These are phyloP conservation scores for Chelon labrosus DNA, from an alignment of 2,797 vertebrate genomes.

Conservation along the genomic window DNA sequence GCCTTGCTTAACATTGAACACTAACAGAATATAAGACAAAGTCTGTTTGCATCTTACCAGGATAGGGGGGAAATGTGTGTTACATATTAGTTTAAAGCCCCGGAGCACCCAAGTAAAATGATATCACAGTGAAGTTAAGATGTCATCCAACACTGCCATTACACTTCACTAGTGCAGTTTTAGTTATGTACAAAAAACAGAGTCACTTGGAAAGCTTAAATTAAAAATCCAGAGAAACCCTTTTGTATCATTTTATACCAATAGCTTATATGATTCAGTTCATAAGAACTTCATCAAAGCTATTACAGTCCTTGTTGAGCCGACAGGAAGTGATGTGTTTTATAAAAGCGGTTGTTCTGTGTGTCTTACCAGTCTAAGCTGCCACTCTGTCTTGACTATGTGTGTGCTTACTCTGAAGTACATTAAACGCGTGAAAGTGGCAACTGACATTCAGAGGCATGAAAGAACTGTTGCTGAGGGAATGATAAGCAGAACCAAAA, in stretches of 20 bases:
- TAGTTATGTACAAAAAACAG: too few species aligned
- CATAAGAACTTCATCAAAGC: not conserved
- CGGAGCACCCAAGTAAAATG: not conserved
- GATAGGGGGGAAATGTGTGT: not conserved
- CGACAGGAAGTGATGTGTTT: not conserved
- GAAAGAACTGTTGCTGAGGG: not conserved
- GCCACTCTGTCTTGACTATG: not conserved
- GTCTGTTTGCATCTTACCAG: not conserved
- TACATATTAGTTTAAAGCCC: not conserved
- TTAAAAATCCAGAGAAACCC: too few species aligned
- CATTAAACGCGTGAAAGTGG: constrained; percentile 4
- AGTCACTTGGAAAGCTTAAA: too few species aligned
- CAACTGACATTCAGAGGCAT: constrained; percentile 21
- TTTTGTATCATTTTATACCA: too few species aligned
- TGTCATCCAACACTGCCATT: too few species aligned
- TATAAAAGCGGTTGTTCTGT: not conserved
- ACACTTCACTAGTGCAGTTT: too few species aligned
- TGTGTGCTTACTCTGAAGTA: constrained; percentile 8
- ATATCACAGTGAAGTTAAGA: not conserved
- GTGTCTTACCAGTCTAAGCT: not conserved
- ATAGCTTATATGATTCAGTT: constrained; percentile 2
- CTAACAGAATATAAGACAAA: constrained; percentile 1
- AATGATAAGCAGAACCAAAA: constrained; percentile 24
- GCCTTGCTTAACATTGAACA: constrained; percentile 22
- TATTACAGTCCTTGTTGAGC: not conserved